Evolutionary conservation across 2,113 vertebrate species (phyloP).

Genomic region (Mastomys coucha): DNA sequence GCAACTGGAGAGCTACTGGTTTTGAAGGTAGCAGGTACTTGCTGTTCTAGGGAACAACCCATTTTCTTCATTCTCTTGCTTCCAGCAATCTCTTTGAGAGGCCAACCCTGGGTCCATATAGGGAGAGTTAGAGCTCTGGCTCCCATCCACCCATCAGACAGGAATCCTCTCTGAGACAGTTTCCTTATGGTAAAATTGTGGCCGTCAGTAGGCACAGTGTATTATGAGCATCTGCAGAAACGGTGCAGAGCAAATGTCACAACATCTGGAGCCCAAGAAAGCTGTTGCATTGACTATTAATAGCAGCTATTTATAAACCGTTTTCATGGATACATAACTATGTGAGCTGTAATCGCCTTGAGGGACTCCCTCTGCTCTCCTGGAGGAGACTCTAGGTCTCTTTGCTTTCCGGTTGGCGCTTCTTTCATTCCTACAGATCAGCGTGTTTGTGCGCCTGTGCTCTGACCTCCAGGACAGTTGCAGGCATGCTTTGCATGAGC

Average conservation of each 20-base stretch:
- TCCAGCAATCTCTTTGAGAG: background rate
- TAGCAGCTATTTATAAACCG: background rate
- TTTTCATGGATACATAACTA: background rate
- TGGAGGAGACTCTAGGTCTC: background rate
- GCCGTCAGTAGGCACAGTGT: no score
- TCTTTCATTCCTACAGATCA: background rate
- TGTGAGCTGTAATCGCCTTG: background rate
- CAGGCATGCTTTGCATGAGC: background rate
- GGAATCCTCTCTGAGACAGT: background rate
- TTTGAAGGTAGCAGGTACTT: background rate
- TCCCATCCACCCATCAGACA: background rate
- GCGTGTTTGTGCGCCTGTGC: background rate
- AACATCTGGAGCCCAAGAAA: background rate
- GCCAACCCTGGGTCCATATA: background rate
- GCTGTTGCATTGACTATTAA: background rate
- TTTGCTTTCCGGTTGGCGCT: background rate
- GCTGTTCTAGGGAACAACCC: background rate
- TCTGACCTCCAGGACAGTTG: background rate
- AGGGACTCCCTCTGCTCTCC: background rate
- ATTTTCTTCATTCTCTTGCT: background rate
- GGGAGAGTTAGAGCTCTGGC: background rate
- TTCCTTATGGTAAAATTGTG: background rate
- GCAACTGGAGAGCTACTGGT: background rate
- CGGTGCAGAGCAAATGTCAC: background rate
- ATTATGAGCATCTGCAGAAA: background rate